Percentiles rank a stretch among this genome's conserved stretches.
These are phyloP conservation scores for Actenoides lindsayi DNA, from an alignment of 2,113 vertebrate genomes.

Conservation along the genomic window DNA sequence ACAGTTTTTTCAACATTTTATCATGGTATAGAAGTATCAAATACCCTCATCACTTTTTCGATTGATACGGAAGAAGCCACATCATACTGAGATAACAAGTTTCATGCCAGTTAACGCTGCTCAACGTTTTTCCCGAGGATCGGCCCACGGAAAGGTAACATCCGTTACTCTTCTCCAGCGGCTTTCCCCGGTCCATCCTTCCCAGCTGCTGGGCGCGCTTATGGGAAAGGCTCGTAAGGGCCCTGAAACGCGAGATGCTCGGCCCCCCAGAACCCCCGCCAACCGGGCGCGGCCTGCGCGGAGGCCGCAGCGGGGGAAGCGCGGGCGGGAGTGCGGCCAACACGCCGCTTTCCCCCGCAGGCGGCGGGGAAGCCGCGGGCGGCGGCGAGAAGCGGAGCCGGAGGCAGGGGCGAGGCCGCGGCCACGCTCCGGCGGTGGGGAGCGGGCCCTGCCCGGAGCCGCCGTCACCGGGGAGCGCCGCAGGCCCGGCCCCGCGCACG, in stretches of 20 bases:
- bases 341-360: background rate
- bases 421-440: background rate
- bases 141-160: background rate
- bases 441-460: background rate
- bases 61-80: background rate
- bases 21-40: fast-evolving
- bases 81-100: fast-evolving
- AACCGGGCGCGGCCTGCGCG: background rate
- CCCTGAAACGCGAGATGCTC: fast-evolving
- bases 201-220: background rate
- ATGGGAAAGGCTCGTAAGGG: background rate
- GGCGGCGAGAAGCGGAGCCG: background rate
- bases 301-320: background rate
- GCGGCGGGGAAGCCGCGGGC: background rate
- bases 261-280: no score
- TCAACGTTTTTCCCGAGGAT: background rate
- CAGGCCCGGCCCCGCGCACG: background rate
- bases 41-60: background rate
- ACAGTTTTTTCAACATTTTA: fast-evolving
- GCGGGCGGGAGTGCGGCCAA: background rate
- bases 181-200: background rate
- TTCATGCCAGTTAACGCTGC: background rate
- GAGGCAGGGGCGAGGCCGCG: background rate
- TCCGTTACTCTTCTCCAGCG: background rate
- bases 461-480: background rate